Evolutionary conservation across 1,140 invertebrate genomes (phyloP), one percentile per base, ranked within the genome.

Genomic region (Polyergus mexicanus): DNA sequence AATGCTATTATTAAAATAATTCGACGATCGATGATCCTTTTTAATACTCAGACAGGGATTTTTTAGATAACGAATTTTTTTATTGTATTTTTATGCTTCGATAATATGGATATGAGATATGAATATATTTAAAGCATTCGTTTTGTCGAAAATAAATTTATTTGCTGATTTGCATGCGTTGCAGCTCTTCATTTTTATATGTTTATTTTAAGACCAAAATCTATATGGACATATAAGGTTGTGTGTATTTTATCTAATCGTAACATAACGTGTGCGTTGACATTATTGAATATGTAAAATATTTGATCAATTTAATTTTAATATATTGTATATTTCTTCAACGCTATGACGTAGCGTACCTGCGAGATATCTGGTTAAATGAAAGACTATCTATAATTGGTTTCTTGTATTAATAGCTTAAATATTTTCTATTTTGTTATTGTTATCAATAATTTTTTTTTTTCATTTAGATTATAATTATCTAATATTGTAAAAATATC

Each of bases 391-490:
- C 62, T 72, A 83, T 72, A 35, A 72, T 47, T 74, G 44, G 35
- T 60, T 35, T 38, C 35, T 81, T 56, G 3, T 72, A 74, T 74
- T 72, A 74, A 80, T 41, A 72, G 22, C 78, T 74, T 56, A 83
- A 83, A 72, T 83, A 74, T 62, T 81, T 58, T 81, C 25, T 81
- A 81, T 71, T 83, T 62, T 83, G 56, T 83, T 83, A 83, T 74
- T 28, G 78, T 72, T 72, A 19, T 83, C n/a, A 44, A 35, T 19
- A 44, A 62, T 28, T n/a, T n/a, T 72, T 69, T 44, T 68, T 83
- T 71, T 47, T 68, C 16, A 56, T n/a, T 68, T 56, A 60, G 22
- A 28, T 5, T 41, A 62, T 25, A 13, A 41, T 13, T 60, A 41
- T 62, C 5, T 72, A 56, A 74, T 25, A 16, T 35, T 41, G 16